Conservation (phyloP, 2,888 invertebrate genomes). For the Thecocarcelia acutangulata region DNA sequence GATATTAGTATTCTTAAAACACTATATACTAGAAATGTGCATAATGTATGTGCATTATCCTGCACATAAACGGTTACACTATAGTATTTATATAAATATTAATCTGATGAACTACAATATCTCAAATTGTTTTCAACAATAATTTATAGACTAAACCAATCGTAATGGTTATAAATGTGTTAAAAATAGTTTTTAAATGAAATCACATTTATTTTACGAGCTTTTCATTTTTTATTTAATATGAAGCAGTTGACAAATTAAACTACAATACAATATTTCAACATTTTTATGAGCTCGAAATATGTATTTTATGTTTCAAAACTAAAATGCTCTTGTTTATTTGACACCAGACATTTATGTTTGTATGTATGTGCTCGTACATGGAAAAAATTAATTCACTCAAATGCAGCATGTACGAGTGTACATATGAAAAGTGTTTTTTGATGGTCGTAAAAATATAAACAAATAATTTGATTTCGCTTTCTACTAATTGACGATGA, state of each 20-base stretch:
- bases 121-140: constrained; percentile 36
- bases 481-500: constrained; percentile 24
- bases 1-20: too few species aligned
- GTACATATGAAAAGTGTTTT: background rate
- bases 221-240: too few species aligned
- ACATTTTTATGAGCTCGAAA: constrained; percentile 42
- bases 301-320: constrained; percentile 41
- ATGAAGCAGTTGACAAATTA: constrained; percentile 38
- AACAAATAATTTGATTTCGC: constrained; percentile 36
- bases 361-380: background rate
- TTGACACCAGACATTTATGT: constrained; percentile 5
- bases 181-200: constrained; percentile 28
- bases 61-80: too few species aligned
- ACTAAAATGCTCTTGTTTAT: constrained; percentile 25
- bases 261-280: constrained; percentile 44
- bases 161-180: constrained; percentile 36
- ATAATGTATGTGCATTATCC: too few species aligned
- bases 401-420: too few species aligned
- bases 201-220: too few species aligned
- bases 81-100: background rate
- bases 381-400: background rate
- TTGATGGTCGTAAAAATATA: constrained; percentile 16
- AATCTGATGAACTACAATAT: constrained; percentile 26
- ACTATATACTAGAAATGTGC: too few species aligned
- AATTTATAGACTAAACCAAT: constrained; percentile 16